Evolutionary conservation across 30 jellyfish, hydroid and myxozoan species (phyloP).

Genomic region (Pelagia noctiluca): DNA sequence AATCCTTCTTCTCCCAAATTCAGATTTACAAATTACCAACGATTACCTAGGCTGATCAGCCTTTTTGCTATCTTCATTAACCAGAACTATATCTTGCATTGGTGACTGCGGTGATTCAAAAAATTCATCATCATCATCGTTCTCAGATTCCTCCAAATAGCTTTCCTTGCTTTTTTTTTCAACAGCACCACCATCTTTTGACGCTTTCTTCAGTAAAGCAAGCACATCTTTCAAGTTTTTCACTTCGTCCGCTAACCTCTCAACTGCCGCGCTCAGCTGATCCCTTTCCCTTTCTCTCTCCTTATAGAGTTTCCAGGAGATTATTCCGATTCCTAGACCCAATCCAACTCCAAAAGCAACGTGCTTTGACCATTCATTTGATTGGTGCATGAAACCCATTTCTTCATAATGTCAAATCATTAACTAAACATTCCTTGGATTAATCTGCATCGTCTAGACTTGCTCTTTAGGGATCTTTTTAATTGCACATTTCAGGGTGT

Average conservation of each 20-base stretch:
- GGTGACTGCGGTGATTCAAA: constrained; percentile 36
- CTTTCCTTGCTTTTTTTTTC: background rate
- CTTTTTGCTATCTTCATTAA: background rate
- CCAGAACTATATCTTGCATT: background rate
- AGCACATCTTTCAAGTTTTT: constrained; percentile 57
- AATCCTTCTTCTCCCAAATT: no score
- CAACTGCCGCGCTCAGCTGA: constrained; percentile 47
- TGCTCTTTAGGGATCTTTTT: no score
- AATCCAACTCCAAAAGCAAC: constrained; percentile 80
- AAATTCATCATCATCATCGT: constrained; percentile 79
- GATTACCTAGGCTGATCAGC: no score
- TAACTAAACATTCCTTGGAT: no score
- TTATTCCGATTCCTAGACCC: constrained; percentile 62
- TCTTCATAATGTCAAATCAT: no score
- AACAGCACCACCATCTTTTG: constrained; percentile 1
- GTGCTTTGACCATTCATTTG: constrained; percentile 13
- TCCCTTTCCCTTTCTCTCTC: constrained; percentile 43
- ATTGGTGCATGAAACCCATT: no score
- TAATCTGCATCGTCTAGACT: no score
- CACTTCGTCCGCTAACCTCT: constrained; percentile 64
- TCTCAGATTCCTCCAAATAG: constrained; percentile 22
- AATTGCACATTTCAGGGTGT: no score
- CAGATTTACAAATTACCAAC: no score
- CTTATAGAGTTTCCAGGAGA: constrained; percentile 19
- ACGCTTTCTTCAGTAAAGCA: constrained; percentile 4